These are phyloP conservation scores for Sialia sialis DNA, from an alignment of 2,113 vertebrate species.

Conservation along the genomic window DNA sequence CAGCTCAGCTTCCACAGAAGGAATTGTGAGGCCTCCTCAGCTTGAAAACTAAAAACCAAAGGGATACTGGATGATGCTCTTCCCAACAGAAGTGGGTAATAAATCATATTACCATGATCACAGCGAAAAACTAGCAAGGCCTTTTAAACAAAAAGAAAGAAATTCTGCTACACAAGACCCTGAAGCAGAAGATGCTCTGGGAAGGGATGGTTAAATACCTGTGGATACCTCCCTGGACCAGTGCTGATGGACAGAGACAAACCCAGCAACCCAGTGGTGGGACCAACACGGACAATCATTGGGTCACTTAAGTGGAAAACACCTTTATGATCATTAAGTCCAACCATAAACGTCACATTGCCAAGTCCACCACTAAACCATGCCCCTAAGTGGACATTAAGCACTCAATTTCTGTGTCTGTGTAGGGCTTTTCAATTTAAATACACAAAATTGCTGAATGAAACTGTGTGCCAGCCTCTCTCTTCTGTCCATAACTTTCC, in stretches of 20 bases:
- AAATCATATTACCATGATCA: background rate
- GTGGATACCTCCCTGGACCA: background rate
- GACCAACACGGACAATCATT: rapidly evolving
- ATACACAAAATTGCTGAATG: background rate
- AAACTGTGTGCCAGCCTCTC: background rate
- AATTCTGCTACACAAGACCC: rapidly evolving
- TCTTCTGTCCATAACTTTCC: background rate
- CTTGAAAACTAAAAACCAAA: background rate
- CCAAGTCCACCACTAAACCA: background rate
- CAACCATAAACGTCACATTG: background rate
- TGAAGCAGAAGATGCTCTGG: background rate
- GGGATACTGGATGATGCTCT: background rate
- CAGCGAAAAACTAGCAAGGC: background rate
- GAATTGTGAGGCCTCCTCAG: background rate
- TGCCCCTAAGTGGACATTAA: background rate
- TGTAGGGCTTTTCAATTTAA: background rate
- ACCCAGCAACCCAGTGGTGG: background rate
- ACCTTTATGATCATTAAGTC: background rate
- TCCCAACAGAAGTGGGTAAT: background rate
- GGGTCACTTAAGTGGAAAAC: background rate
- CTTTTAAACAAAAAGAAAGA: background rate
- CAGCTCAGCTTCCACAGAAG: background rate
- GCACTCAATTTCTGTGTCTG: background rate
- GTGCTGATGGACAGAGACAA: rapidly evolving
- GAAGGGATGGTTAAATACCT: rapidly evolving